Conservation (phyloP, 2,888 invertebrate species). For the Caenorhabditis becei region DNA sequence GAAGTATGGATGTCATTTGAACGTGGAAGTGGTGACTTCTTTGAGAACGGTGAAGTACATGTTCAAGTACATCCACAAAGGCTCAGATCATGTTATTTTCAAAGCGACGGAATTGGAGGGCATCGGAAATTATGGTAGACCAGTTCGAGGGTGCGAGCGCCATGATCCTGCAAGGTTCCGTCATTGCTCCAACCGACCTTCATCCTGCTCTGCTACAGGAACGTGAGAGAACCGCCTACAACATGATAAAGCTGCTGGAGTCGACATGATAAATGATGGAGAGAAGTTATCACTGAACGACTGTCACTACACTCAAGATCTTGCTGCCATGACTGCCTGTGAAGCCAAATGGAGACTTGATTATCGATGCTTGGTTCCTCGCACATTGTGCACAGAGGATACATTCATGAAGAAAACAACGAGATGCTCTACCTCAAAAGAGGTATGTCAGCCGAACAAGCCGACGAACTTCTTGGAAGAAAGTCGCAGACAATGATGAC, state of each 20-base stretch:
- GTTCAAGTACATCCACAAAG: conserved; percentile 47
- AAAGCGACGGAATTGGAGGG: background rate
- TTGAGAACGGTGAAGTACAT: conserved; percentile 38
- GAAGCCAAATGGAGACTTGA: conserved; percentile 41
- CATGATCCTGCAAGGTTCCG: background rate
- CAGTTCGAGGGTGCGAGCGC: background rate
- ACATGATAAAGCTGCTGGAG: conserved; percentile 9
- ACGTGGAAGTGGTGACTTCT: conserved; percentile 24
- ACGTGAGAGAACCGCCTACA: background rate
- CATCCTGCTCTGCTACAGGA: background rate
- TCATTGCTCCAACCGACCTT: background rate
- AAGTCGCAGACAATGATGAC: background rate
- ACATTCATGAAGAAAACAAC: conserved; percentile 8
- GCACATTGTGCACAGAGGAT: conserved; percentile 10
- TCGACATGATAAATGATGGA: too few species aligned
- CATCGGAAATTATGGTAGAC: background rate
- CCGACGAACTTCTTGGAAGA: background rate
- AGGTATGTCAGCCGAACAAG: conserved; percentile 10
- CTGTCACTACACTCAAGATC: background rate
- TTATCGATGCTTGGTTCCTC: conserved; percentile 18
- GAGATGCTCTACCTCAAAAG: conserved; percentile 10
- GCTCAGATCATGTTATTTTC: conserved; percentile 32
- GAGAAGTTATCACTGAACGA: conserved; percentile 17
- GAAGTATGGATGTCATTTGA: conserved; percentile 16
- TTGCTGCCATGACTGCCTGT: conserved; percentile 31